A percentile compares a stretch with the other conserved stretches of the same genome.
phyloP scores from a whole-genome alignment of 2,888 invertebrate species.

The Germaria angustata region DNA sequence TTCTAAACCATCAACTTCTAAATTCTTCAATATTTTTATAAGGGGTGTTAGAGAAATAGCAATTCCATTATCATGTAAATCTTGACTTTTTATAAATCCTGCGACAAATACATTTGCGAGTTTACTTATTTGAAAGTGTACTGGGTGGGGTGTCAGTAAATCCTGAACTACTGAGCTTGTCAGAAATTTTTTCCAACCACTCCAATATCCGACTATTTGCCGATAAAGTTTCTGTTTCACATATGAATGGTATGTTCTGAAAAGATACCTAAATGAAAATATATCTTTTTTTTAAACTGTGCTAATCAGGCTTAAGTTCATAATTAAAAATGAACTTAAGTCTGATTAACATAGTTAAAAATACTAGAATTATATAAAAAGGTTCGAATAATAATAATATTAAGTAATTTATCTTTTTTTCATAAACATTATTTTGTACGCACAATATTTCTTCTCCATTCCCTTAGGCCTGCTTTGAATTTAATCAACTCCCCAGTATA shows the following conservation, averaged over 20 bases:
- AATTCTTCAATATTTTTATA: constrained; percentile 52
- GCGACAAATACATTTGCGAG: constrained; percentile 58
- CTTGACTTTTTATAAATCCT: constrained; percentile 52
- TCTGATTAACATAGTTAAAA: too few species aligned
- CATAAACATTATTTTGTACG: constrained; percentile 13
- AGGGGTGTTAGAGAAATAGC: constrained; percentile 49
- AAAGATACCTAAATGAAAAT: constrained; percentile 46
- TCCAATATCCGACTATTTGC: constrained; percentile 35
- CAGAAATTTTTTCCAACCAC: constrained; percentile 50
- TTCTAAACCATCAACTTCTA: constrained; percentile 55
- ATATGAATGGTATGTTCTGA: constrained; percentile 45
- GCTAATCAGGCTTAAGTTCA: too few species aligned
- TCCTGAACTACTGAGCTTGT: constrained; percentile 41
- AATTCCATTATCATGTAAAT: constrained; percentile 52
- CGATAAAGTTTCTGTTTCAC: constrained; percentile 5
- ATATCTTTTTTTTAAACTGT: neutral
- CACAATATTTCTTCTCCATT: constrained; percentile 34
- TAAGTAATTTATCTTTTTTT: too few species aligned
- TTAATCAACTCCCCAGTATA: too few species aligned
- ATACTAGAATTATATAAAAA: too few species aligned
- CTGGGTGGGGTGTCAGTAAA: constrained; percentile 24
- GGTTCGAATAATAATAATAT: too few species aligned
- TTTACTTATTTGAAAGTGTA: constrained; percentile 34
- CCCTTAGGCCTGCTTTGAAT: constrained; percentile 39
- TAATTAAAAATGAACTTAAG: too few species aligned